A percentile compares a stretch with the other conserved stretches of the same genome.
Conservation (phyloP, 1,140 invertebrate genomes). For the Penaeus chinensis region DNA sequence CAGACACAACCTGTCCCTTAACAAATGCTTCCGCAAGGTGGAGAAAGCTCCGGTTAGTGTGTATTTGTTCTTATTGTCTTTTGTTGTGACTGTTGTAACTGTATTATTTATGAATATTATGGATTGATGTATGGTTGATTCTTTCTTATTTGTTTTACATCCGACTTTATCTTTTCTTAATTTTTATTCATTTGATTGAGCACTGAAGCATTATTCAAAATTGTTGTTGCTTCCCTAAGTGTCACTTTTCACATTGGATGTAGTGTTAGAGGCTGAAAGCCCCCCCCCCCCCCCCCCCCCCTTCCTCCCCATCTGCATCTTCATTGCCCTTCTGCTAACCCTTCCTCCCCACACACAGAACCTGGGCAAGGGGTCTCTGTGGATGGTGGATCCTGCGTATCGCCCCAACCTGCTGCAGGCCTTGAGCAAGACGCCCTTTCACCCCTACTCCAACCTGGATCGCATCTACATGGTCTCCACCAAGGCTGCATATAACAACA, state of each 20-base stretch:
- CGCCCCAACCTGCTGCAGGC: slow-evolving; percentile 87
- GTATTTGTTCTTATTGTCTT: background rate
- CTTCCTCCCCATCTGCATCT: slow-evolving; percentile 12
- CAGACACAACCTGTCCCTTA: slow-evolving; percentile 74
- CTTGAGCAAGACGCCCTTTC: slow-evolving; percentile 84
- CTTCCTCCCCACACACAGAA: slow-evolving; percentile 73
- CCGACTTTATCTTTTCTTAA: too few relatives aligned
- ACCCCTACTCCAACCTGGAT: slow-evolving; percentile 75
- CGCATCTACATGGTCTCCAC: slow-evolving; percentile 66
- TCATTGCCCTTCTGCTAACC: background rate
- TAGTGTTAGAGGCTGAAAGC: background rate
- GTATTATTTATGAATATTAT: background rate
- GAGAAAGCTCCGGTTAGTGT: slow-evolving; percentile 76
- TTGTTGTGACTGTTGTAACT: background rate
- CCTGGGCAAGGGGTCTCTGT: slow-evolving; percentile 92
- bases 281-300: too few relatives aligned
- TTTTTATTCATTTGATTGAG: too few relatives aligned
- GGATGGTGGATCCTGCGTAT: slow-evolving; percentile 93
- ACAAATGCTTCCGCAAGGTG: slow-evolving; percentile 74
- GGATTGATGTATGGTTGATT: background rate
- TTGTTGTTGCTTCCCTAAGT: too few relatives aligned
- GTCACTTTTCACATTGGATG: too few relatives aligned
- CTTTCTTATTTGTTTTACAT: too few relatives aligned
- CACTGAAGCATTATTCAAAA: too few relatives aligned
- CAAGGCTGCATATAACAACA: slow-evolving; percentile 44